A percentile compares a stretch with the other conserved stretches of the same genome.
These are phyloP conservation scores for Pachypeltis micranthus DNA, from an alignment of 1,140 invertebrate species.

Conservation along the genomic window DNA sequence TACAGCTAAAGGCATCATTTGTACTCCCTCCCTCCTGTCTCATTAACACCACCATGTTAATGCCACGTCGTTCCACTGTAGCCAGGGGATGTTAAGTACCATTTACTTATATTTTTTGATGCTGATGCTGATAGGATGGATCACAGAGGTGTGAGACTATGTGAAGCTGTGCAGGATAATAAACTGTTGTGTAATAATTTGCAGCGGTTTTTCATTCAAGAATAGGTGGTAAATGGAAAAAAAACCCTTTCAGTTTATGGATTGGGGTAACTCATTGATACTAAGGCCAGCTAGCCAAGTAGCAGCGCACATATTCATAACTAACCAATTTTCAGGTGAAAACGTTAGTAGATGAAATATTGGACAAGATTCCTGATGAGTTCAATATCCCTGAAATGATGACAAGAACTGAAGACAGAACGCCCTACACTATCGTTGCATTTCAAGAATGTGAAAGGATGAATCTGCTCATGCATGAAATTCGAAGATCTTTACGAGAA, in stretches of 20 bases:
- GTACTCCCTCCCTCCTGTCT: too few relatives aligned
- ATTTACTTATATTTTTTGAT: too few relatives aligned
- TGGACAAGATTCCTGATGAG: conserved; percentile 77
- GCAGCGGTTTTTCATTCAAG: neutral
- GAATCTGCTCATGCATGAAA: conserved; percentile 73
- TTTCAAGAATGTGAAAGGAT: conserved; percentile 93
- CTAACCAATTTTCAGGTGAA: conserved; percentile 46
- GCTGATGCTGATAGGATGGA: too few relatives aligned
- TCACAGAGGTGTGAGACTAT: too few relatives aligned
- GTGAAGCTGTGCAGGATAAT: too few relatives aligned
- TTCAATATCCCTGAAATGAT: conserved; percentile 81
- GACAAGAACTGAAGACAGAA: conserved; percentile 75
- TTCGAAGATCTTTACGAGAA: conserved; percentile 70
- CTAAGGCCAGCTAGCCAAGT: neutral
- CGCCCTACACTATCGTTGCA: conserved; percentile 82
- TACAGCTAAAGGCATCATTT: too few relatives aligned
- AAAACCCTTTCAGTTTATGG: neutral
- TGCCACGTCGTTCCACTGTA: too few relatives aligned
- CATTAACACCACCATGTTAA: too few relatives aligned
- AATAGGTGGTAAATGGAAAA: neutral
- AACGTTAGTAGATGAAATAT: conserved; percentile 68
- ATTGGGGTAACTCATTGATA: neutral
- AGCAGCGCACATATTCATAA: neutral
- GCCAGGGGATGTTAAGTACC: too few relatives aligned
- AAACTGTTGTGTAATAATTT: too few relatives aligned